A percentile compares a stretch with the other conserved stretches of the same genome.
phyloP scores from a whole-genome alignment of 2,113 vertebrate species.

The Halcyon malimbica region DNA sequence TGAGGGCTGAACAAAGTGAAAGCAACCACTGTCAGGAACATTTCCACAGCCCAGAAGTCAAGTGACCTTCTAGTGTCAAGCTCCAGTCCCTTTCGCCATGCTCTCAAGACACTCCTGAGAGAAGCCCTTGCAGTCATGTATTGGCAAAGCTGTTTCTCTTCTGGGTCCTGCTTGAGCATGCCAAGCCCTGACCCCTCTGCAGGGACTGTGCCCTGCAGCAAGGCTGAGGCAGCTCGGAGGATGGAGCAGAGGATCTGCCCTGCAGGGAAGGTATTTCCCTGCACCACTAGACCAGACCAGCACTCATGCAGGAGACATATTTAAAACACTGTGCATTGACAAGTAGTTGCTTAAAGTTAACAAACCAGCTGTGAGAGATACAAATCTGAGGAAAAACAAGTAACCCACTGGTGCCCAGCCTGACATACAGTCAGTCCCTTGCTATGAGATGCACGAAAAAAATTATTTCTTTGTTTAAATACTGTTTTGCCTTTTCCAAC shows the following conservation, averaged over 20 bases:
- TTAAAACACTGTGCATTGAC: background rate
- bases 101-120: background rate
- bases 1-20: background rate
- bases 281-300: background rate
- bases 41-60: background rate
- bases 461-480: background rate
- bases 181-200: background rate
- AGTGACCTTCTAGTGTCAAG: background rate
- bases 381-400: conserved; percentile 15
- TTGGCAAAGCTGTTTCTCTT: background rate
- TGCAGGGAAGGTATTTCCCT: background rate
- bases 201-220: background rate
- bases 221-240: background rate
- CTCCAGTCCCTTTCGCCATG: background rate
- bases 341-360: background rate
- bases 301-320: background rate
- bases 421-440: background rate
- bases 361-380: background rate
- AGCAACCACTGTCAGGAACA: background rate
- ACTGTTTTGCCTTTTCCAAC: background rate
- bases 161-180: background rate
- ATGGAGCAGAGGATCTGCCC: background rate
- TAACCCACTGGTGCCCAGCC: background rate
- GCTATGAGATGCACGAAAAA: background rate
- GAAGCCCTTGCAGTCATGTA: background rate